phyloP scores from a whole-genome alignment of 2,113 vertebrate genomes.

The Apteryx owenii region DNA sequence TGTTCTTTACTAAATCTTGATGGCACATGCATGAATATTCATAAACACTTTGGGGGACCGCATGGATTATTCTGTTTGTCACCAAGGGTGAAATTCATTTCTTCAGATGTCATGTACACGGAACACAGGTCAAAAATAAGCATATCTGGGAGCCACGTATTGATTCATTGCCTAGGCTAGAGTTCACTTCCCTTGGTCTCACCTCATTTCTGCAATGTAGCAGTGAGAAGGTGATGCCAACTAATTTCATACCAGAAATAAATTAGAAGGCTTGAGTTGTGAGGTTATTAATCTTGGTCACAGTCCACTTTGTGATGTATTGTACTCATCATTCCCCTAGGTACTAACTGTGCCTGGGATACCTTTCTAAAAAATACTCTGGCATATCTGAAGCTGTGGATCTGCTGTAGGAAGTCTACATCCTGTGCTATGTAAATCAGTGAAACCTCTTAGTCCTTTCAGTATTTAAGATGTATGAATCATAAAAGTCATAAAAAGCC shows the following conservation, averaged over 20 bases:
- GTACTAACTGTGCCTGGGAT: neutral
- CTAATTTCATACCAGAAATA: neutral
- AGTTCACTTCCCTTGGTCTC: neutral
- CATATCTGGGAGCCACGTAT: neutral
- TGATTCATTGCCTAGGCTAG: neutral
- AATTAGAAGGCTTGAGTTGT: neutral
- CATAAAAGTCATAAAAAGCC: constrained; percentile 3
- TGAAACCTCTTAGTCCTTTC: neutral
- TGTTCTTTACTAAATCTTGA: neutral
- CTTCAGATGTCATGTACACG: neutral
- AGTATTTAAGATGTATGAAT: constrained; percentile 9
- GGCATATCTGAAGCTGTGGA: neutral
- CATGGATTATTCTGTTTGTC: neutral
- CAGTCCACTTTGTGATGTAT: neutral
- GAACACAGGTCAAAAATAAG: neutral
- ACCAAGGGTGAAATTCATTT: neutral
- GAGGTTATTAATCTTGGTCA: neutral
- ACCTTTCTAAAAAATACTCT: neutral
- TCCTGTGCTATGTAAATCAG: neutral
- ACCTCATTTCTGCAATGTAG: neutral
- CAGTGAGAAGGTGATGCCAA: neutral
- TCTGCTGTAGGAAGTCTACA: neutral
- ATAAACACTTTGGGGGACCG: neutral
- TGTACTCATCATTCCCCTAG: neutral
- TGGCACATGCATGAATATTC: neutral